These are phyloP conservation scores for Acrobasis repandana DNA, from an alignment of 2,888 invertebrate species.

Conservation along the genomic window DNA sequence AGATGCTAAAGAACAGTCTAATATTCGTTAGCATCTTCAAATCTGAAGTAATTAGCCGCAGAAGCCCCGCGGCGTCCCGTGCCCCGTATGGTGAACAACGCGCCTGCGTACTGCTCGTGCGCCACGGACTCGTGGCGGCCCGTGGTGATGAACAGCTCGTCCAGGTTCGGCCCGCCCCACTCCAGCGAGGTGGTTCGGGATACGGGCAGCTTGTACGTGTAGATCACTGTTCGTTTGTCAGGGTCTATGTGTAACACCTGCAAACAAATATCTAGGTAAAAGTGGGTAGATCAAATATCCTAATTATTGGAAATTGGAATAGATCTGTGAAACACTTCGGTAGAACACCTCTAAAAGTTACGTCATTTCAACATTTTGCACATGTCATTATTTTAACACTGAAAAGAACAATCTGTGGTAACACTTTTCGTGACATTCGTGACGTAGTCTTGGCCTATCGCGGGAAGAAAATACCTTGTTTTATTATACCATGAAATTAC, in stretches of 20 bases:
- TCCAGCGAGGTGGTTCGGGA: constrained; percentile 84
- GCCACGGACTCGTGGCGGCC: constrained; percentile 39
- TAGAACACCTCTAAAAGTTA: too few relatives aligned
- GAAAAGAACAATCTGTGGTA: too few relatives aligned
- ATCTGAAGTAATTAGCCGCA: constrained; percentile 46
- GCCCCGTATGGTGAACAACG: constrained; percentile 60
- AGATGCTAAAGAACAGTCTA: constrained; percentile 32
- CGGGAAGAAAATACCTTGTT: too few relatives aligned
- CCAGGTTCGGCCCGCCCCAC: constrained; percentile 85
- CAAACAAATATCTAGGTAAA: not conserved
- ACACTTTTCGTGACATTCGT: too few relatives aligned
- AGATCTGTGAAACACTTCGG: too few relatives aligned
- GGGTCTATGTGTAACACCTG: constrained; percentile 84
- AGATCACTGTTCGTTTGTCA: constrained; percentile 66
- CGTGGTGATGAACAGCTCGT: constrained; percentile 86
- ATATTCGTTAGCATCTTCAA: constrained; percentile 60
- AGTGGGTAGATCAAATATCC: not conserved
- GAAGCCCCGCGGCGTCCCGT: constrained; percentile 58
- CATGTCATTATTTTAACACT: too few relatives aligned
- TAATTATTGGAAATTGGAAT: too few relatives aligned
- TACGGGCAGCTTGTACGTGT: constrained; percentile 79
- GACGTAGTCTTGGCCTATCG: too few relatives aligned
- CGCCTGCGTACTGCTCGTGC: constrained; percentile 57
- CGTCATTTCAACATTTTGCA: too few relatives aligned
- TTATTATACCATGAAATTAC: too few relatives aligned